phyloP scores from a whole-genome alignment of 2,113 vertebrate species.

The Cephalopholis sonnerati region DNA sequence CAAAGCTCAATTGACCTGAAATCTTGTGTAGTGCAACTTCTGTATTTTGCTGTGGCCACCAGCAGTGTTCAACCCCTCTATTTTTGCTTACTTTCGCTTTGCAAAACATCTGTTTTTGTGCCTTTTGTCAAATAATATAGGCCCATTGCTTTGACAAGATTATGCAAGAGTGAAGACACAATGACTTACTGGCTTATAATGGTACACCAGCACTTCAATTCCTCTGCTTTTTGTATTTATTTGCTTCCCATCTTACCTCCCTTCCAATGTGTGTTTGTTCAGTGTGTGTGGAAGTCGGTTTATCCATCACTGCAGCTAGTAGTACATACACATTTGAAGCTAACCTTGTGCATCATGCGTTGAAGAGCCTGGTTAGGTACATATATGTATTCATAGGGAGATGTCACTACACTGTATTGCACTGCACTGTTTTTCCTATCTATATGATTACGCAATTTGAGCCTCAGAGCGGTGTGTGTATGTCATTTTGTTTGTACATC shows the following conservation, averaged over 20 bases:
- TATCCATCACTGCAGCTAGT: not conserved
- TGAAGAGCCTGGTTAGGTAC: not conserved
- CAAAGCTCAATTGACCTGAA: not conserved
- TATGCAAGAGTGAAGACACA: not conserved
- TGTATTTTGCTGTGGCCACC: not conserved
- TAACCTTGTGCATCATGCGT: not conserved
- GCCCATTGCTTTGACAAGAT: not conserved
- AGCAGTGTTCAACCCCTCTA: not conserved
- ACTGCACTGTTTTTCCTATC: not conserved
- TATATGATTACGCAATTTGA: conserved; percentile 20
- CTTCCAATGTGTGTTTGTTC: conserved; percentile 16
- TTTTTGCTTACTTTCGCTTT: not conserved
- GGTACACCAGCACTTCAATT: not conserved
- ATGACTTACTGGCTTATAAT: not conserved
- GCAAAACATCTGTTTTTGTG: not conserved
- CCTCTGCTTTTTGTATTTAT: not conserved
- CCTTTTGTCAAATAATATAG: not conserved
- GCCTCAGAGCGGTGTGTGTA: not conserved
- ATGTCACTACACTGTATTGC: not conserved
- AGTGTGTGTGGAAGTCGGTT: not conserved
- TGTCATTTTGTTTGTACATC: conserved; percentile 21
- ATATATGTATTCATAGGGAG: not conserved
- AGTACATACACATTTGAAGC: not conserved
- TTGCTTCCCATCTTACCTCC: not conserved
- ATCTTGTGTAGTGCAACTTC: not conserved